Base-by-base conservation (phyloP, 1,140 invertebrate genomes). In the Drosophila ficusphila region DNA sequence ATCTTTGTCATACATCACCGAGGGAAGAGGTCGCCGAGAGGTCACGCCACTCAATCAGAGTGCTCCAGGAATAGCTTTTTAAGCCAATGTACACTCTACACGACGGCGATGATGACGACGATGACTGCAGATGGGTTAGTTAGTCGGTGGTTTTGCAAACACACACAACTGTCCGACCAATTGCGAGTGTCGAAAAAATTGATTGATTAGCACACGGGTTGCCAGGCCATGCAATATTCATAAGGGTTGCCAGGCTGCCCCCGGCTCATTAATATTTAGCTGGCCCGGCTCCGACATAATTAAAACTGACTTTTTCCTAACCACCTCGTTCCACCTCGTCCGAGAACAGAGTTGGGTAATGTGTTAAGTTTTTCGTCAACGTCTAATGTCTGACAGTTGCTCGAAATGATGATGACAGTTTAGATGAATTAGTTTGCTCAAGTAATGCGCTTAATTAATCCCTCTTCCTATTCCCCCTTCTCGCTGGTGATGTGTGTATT, bases 361-460 rank as follows among this genome's bases (percentile, higher is more conserved):
- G 77, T 62, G 73, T 82, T 76, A 86, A 86, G 77, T 82, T 85
- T 85, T 85, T 85, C 81, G 77, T 86, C 76, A 88, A 74, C 72
- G 76, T 70, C 81, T 88, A 86, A 88, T 82, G 73, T 27, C 74
- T 88, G 81, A 85, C 81, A 88, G 82, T 88, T 77, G 82, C 82
- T 77, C 61, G 82, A 88, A 86, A 82, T 88, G 82, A 86, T 86
- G 82, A 86, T 86, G 82, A 86, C 81, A 86, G 81, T 81, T 88
- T 81, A 88, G 81, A 86, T 86, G 82, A 82, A 86, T 86, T 86
- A 88, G 82, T 86, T 86, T 88, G 74, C 56, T 54, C 62, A 74
- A 76, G 57, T 83, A 86, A 82, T 88, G 77, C 64, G 60, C 47
- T 79, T 77, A 82, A 86, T 86, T 86, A 88, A 88, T 82, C 76